Conservation (phyloP, 2,113 vertebrate species). For the Siphamia tubifer region DNA sequence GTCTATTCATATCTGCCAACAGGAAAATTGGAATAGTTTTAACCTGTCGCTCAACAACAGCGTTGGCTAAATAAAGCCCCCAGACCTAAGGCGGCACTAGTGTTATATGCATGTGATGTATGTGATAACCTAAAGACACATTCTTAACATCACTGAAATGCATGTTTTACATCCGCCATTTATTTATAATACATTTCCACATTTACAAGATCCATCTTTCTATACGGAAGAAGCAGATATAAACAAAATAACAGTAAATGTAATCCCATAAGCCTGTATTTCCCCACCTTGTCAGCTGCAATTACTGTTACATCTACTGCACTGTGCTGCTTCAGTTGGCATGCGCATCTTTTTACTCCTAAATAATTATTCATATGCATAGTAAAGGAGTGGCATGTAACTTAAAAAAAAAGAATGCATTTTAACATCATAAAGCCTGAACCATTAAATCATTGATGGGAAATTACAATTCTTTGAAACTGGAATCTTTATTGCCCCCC, state of each 20-base stretch:
- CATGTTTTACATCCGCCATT: not conserved
- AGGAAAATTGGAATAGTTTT: constrained; percentile 28
- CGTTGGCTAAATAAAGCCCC: not conserved
- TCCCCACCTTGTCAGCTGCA: too few species aligned
- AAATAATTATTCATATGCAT: too few species aligned
- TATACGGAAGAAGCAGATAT: too few species aligned
- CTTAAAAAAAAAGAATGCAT: too few species aligned
- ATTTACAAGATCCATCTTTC: not conserved
- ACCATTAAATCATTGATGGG: too few species aligned
- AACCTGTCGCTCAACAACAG: constrained; percentile 7
- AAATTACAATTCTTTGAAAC: too few species aligned
- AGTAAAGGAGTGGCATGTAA: too few species aligned
- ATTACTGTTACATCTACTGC: not conserved
- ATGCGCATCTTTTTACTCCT: not conserved
- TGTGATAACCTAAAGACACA: not conserved
- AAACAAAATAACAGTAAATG: not conserved
- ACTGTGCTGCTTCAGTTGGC: not conserved
- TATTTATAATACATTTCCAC: not conserved
- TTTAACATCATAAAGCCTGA: too few species aligned
- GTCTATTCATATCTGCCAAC: constrained; percentile 35
- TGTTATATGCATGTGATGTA: not conserved
- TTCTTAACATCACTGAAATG: too few species aligned
- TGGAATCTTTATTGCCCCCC: too few species aligned
- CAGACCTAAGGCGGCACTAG: not conserved
- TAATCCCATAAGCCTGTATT: not conserved